Evolutionary conservation across 2,113 vertebrate genomes (phyloP), one percentile per base, ranked within the genome.

Genomic region (Osmerus eperlanus): DNA sequence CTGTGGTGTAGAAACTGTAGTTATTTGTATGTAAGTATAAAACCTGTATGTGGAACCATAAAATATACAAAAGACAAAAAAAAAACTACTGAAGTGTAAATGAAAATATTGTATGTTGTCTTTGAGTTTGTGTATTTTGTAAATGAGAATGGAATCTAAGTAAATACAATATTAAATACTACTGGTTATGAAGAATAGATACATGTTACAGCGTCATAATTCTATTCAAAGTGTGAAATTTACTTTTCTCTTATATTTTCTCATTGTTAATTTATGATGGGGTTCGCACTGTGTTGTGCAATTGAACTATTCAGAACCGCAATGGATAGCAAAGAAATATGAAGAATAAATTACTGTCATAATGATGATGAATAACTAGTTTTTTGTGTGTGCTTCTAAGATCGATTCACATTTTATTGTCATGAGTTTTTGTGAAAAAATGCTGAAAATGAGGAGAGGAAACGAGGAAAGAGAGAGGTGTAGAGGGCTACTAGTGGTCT

Each of bases 1-100:
- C 84, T 19, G 94, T 96, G 93, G 84, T 88, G 93, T 96, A 95
- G 94, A 93, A 93, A 89, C 90, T 87, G 87, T 94, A 96, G 94
- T 91, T 92, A 91, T 94, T 93, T 93, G 92, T 94, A 92, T 92
- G 92, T 93, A 90, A 85, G 89, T 89, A 87, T 91, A 93, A 86
- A 87, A 90, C 87, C 71, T 78, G 80, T 90, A 80, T 89, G 90
- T 92, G 91, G 72, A 91, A 87, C 74, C 87, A 91, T 86, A 83
- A 90, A 90, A 78, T 83, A 65, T 73, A 51, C 55, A 80, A 88
- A 74, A 81, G 83, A 56, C 47, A 72, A 71, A 65, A 78, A 79
- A 81, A 76, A 78, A 84, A 78, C n/a, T 28, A 28, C 11, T 12
- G 63, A 86, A 60, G 81, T 82, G 84, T 85, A 88, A 87, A 86